Conservation (phyloP, 2,113 vertebrate species). For the Galemys pyrenaicus region DNA sequence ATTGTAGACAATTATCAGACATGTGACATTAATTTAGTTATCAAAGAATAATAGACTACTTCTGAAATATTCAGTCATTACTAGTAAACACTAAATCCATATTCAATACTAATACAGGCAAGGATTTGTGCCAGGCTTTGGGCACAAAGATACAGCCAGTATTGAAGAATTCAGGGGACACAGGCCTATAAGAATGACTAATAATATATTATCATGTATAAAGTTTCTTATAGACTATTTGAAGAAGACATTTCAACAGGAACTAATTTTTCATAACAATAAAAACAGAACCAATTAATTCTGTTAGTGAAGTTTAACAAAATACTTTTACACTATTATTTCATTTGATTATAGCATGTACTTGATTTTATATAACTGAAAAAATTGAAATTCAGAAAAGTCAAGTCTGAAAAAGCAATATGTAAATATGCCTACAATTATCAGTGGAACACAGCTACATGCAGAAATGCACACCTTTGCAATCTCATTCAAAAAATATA, state of each 20-base stretch:
- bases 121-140: background rate
- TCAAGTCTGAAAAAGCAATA: background rate
- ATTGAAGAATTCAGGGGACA: background rate
- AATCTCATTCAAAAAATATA: background rate
- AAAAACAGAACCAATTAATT: background rate
- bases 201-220: background rate
- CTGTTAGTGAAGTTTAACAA: background rate
- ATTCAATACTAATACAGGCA: background rate
- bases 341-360: background rate
- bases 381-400: background rate
- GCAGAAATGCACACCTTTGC: background rate
- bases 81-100: background rate
- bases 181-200: background rate
- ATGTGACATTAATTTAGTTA: background rate
- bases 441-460: background rate
- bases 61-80: background rate
- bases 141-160: background rate
- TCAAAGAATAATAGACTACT: background rate
- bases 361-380: background rate
- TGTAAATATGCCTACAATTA: constrained; percentile 3
- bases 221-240: background rate
- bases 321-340: background rate
- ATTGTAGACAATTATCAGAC: background rate
- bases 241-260: background rate
- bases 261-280: background rate